Evolutionary conservation across 2,888 invertebrate genomes (phyloP).

Genomic region (Syritta pipiens): DNA sequence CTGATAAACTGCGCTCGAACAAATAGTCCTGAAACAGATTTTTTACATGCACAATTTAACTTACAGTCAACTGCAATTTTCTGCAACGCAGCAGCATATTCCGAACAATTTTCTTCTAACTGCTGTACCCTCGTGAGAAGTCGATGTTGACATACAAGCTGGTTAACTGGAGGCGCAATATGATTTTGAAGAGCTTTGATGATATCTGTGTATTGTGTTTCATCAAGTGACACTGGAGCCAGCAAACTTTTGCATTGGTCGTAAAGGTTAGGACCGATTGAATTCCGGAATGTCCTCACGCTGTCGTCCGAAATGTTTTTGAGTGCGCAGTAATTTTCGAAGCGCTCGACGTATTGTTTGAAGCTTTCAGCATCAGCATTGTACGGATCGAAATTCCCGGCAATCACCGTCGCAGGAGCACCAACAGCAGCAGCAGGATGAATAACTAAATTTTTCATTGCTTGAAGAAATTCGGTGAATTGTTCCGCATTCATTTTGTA

Average conservation of each 20-base stretch:
- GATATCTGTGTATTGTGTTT: not conserved
- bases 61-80: no score
- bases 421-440: not conserved
- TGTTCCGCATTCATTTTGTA: no score
- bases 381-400: not conserved
- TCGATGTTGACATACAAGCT: conserved; percentile 5
- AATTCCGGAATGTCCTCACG: not conserved
- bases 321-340: not conserved
- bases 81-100: conserved; percentile 9
- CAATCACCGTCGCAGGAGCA: not conserved
- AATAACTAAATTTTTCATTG: not conserved
- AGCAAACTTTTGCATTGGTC: conserved; percentile 3
- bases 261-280: not conserved
- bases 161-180: conserved; percentile 1
- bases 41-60: no score
- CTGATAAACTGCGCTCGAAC: not conserved
- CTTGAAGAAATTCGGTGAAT: no score
- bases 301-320: not conserved
- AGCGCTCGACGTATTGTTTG: not conserved
- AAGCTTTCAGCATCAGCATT: not conserved
- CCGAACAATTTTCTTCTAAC: not conserved
- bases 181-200: not conserved
- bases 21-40: no score
- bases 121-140: conserved; percentile 7
- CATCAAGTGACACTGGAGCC: not conserved